phyloP scores from a whole-genome alignment of 2,113 vertebrate species.

The Chamaea fasciata region DNA sequence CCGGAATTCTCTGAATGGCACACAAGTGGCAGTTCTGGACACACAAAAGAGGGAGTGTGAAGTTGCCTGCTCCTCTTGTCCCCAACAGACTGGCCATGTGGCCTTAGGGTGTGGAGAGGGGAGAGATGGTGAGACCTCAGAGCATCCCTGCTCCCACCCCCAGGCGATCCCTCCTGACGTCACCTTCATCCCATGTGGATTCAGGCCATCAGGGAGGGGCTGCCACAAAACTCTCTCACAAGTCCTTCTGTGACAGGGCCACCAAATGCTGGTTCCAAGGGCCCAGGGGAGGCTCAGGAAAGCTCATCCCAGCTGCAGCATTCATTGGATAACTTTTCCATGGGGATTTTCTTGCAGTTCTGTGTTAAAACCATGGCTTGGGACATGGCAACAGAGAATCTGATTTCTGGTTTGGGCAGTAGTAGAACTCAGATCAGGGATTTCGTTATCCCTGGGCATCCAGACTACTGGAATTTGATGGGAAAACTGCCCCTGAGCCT shows the following conservation, averaged over 20 bases:
- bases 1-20: background rate
- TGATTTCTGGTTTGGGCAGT: background rate
- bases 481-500: too few relatives aligned
- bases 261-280: background rate
- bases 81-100: rapidly evolving
- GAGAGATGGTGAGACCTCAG: background rate
- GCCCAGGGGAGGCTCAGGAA: background rate
- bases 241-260: background rate
- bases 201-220: background rate
- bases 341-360: background rate
- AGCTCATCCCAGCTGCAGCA: background rate
- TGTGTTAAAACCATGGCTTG: background rate
- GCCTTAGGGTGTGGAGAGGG: background rate
- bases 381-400: rapidly evolving
- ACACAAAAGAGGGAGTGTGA: background rate
- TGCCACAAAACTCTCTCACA: background rate
- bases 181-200: background rate
- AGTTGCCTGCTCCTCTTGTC: background rate
- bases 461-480: rapidly evolving
- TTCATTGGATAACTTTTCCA: background rate
- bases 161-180: background rate
- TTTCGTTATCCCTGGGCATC: background rate
- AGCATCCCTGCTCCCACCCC: background rate
- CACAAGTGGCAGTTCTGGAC: background rate
- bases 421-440: rapidly evolving